Base-by-base conservation (phyloP, 23 tunicate species). In the Halocynthia aurantium region DNA sequence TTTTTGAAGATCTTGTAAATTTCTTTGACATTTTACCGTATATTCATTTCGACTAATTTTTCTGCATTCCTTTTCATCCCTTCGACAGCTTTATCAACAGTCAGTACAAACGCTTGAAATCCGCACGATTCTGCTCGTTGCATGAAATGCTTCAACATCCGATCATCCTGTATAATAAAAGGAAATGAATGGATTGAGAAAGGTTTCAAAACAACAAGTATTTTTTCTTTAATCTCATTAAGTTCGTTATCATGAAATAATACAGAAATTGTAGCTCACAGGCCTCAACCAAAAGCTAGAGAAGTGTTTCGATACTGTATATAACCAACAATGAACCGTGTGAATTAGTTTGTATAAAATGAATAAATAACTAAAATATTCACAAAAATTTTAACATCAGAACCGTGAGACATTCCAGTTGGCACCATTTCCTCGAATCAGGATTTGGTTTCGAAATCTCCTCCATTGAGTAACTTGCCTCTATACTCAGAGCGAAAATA, bases 401-500 rank as follows among this genome's bases (percentile, higher is more conserved):
- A 11, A 10, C 22, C 70, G 0, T 87, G 75, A 12, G 1, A 31
- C 4, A 31, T 31, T 31, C 2, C 4, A 87, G 79, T 20, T 87
- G 93, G 55, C 81, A 17, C 93, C 93, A 87, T 70, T 61, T 87
- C 10, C 69, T 52, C 18, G 86, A 77, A 51, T 77, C 65, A 0
- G 64, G 61, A 7, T 79, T 55, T 8, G 78, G 69, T 51, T 20
- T 40, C n/a, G 86, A 73, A 8, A 87, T 69, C 20, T 82, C 87
- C 72, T 87, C 93, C 18, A 87, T 77, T 18, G 78, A 77, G 8
- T 72, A 55, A 9, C 83, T 87, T 18, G 86, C 77, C 86, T 83
- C 69, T 8, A 84, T 82, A 63, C 93, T 87, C 60, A 74, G 70
- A 75, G 72, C 82, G 52, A 82, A 82, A 0, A 86, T 83, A 51